Evolutionary conservation across 2,888 invertebrate species (phyloP), one percentile per base, ranked within the genome.

Genomic region (Polydrusus pterygomalis): DNA sequence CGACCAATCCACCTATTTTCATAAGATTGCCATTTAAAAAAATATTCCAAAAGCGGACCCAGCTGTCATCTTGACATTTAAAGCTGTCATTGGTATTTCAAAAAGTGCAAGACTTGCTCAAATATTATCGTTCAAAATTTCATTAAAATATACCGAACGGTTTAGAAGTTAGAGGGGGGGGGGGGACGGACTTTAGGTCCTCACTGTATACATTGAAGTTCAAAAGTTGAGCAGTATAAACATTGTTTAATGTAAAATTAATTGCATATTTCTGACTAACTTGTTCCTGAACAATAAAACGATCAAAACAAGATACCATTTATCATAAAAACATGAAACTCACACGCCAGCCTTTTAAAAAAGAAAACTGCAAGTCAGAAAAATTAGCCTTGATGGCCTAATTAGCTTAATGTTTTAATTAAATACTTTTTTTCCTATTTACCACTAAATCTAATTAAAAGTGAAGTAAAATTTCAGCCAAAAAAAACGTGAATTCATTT

Each of bases 381-480:
- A 65, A 70, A 73, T 73, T 73, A 73, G 49, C 65, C 51, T 58
- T 77, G 70, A 70, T 71, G 77, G 70, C 67, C 49, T 77, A 73
- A 77, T 77, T 73, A 73, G 73, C 58, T 65, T 70, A 73, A 77
- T 77, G 73, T 73, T 70, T 64, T 73, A 77, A 77, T 70, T 70
- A 75, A 75, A 75, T 75, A 70, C 58, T 65, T 70, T 65, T 68
- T 67, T 18, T 60, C 74, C 75, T 60, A 65, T 75, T 70, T 60
- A 62, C 65, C 67, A 65, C 75, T 60, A 75, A 75, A 65, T 75
- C 67, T 75, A 75, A 75, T 75, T 75, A 75, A 62, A 64, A 58
- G 65, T 47, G 67, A 75, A 75, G 70, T 70, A 60, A 75, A 70
- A 75, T 58, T 65, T 65, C 58, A 64, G 17, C 75, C 45, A 13